Conservation (phyloP, 2,888 invertebrate genomes). For the Heliconius aoede region DNA sequence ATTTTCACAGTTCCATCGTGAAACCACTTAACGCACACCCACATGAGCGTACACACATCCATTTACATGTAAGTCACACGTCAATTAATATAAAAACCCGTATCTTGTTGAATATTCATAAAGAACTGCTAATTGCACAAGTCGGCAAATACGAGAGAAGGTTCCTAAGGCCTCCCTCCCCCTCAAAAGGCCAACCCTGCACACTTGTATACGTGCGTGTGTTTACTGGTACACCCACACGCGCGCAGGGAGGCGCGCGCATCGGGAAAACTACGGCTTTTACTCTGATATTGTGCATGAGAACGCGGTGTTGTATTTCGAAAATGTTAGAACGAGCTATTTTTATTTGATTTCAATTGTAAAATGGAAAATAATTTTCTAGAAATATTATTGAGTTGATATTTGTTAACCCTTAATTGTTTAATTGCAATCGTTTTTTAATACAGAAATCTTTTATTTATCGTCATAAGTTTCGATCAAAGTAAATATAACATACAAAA, state of each 20-base stretch:
- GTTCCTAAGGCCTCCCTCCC: constrained; percentile 64
- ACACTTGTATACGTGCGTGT: constrained; percentile 46
- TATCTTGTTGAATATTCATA: constrained; percentile 81
- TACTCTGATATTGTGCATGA: constrained; percentile 80
- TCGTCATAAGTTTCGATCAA: no score
- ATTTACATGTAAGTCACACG: constrained; percentile 67
- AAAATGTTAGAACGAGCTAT: constrained; percentile 51
- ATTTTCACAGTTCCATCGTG: constrained; percentile 29
- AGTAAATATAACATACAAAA: no score
- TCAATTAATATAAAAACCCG: constrained; percentile 79
- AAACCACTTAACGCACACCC: constrained; percentile 46
- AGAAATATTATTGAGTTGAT: no score
- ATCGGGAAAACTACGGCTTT: constrained; percentile 82
- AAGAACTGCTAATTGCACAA: constrained; percentile 83
- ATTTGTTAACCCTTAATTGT: no score
- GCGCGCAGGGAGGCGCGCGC: constrained; percentile 69
- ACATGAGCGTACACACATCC: constrained; percentile 26
- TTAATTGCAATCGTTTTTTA: no score
- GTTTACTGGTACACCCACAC: constrained; percentile 53
- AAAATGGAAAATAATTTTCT: no score
- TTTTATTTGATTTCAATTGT: no score
- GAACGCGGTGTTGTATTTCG: constrained; percentile 67
- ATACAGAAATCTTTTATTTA: no score
- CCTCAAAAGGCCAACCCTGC: constrained; percentile 76
- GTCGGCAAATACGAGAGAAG: constrained; percentile 78